Evolutionary conservation across 2,113 vertebrate species (phyloP), one percentile per base, ranked within the genome.

Genomic region (Sylvietta virens): DNA sequence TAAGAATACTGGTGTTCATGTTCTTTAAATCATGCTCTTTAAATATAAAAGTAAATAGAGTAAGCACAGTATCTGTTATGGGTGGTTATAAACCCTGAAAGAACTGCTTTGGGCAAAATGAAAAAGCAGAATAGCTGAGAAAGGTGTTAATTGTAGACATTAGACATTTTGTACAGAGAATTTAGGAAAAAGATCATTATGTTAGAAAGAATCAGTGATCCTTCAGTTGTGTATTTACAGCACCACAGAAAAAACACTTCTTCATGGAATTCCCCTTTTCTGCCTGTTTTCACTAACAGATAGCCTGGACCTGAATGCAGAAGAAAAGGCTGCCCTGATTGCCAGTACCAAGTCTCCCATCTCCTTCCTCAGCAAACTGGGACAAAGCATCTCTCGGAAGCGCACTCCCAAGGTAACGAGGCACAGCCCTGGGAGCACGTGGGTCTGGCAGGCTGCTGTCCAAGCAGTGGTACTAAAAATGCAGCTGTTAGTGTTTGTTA

Each of bases 301-400:
- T 13, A 98, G 98, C 53, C 97, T 98, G 91, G 99, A 99, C 90
- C 88, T 99, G 95, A 99, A 98, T 91, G 98, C 99, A 2, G 99
- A 99, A 47, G 99, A 99, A 31, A 99, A 99, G 70, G 99, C 99
- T 7, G 98, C 99, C 3, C 95, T 99, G 53, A 98, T 99, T 80
- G 95, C 99, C 92, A 99, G 98, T 81, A 99, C 99, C 53, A 99
- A 99, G 74, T 99, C 99, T 4, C 99, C 99, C 7, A 99, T 99
- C 94, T 99, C 99, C 81, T 99, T 99, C 98, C 97, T 99, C 9
- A 99, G 99, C 97, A 99, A 99, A 73, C 98, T 99, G 53, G 99
- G 99, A 13, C 99, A 99, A 95, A 99, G 98, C 91, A 99, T 99
- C 95, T 99, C 99, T 45, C 98, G 99, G 76, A 99, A 99, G 86